These are phyloP conservation scores for Drosophila carrolli DNA, from an alignment of 1,140 invertebrate species.

Conservation along the genomic window DNA sequence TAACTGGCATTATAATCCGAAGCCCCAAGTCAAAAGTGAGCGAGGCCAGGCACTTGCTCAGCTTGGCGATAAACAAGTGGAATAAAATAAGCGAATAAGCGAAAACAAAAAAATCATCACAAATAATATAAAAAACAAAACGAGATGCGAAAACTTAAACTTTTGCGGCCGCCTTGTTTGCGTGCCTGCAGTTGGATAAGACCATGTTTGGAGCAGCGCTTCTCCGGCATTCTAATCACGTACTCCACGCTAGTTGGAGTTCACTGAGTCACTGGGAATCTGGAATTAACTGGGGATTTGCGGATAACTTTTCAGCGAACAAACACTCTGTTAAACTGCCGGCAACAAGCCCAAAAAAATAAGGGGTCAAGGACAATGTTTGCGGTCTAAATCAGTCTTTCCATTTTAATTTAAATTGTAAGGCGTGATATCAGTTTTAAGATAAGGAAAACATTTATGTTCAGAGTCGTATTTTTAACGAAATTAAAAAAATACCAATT, in stretches of 20 bases:
- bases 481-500: too few relatives aligned
- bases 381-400: background rate
- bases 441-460: too few relatives aligned
- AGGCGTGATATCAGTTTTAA: too few relatives aligned
- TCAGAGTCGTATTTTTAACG: too few relatives aligned
- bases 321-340: background rate
- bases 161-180: constrained; percentile 36
- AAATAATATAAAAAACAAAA: constrained; percentile 31
- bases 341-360: background rate
- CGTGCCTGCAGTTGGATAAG: constrained; percentile 45
- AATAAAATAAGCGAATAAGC: constrained; percentile 11
- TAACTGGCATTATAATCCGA: constrained; percentile 13
- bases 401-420: background rate
- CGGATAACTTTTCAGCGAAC: constrained; percentile 1
- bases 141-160: constrained; percentile 13
- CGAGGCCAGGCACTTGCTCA: constrained; percentile 54
- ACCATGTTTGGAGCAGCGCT: constrained; percentile 35
- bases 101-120: constrained; percentile 22
- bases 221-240: constrained; percentile 58
- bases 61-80: constrained; percentile 55
- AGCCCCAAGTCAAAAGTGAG: constrained; percentile 4
- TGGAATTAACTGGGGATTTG: constrained; percentile 22
- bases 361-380: background rate
- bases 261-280: constrained; percentile 34
- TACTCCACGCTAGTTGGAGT: constrained; percentile 38